Base-by-base conservation (phyloP, 2,888 invertebrate genomes). In the Cosmorhoe ocellata region DNA sequence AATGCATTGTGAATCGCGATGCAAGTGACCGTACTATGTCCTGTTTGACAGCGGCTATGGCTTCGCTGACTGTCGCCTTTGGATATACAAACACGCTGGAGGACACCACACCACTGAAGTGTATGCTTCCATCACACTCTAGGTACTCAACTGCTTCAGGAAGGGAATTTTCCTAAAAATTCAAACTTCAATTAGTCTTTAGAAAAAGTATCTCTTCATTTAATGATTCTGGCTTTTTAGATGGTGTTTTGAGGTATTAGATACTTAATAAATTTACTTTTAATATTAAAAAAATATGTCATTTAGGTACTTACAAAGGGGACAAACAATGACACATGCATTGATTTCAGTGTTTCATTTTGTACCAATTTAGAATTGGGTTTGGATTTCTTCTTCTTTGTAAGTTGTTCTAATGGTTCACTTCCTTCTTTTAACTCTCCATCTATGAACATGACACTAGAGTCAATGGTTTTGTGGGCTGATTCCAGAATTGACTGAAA, bases 1-100 rank as follows among this genome's bases (percentile, higher is more conserved):
- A 97, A 74, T 98, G 96, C 92, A 98, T 95, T 68, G 97, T 97
- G 71, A 98, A 93, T 56, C 98, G 91, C 8, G 97, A 94, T 8
- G 95, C 93, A 49, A 98, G 84, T 44, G 98, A 98, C 51, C 98
- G 91, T 58, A 97, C 91, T 14, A 98, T 93, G 73, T 98, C 98
- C 74, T 95, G 93, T 70, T 94, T 94, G 8, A 98, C 91, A 13
- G 95, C 95, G 59, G 85, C 81, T 14, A 93, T 92, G 0, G 95
- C 95, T 72, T 95, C 95, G 38, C 88, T 89, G 22, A 97, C 92
- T 1, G 94, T 94, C 2, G 94, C 93, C 71, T 94, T 95, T 8
- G 94, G 93, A 74, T 94, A 94, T 62, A 97, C 91, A 83, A 95
- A 97, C n/a, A 96, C 93, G 72, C 94, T 92, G 41, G 94, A 93